Percentiles rank a stretch among this genome's conserved stretches.
These are phyloP conservation scores for Anoplopoma fimbria DNA, from an alignment of 2,113 vertebrate species.

Conservation along the genomic window DNA sequence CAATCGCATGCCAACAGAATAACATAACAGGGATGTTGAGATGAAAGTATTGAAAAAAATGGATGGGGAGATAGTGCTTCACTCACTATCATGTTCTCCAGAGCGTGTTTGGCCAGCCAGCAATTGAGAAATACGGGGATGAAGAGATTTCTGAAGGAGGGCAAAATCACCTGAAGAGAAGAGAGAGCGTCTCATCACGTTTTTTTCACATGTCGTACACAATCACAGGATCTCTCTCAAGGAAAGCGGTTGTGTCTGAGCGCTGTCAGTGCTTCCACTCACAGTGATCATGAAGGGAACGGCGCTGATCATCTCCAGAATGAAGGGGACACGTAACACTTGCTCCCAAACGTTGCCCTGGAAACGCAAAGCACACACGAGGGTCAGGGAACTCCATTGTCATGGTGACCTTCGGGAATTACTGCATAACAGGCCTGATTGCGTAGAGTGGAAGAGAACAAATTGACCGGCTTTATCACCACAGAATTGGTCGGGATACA, in stretches of 20 bases:
- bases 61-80: constrained; percentile 17
- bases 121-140: constrained; percentile 90
- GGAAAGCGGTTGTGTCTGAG: background rate
- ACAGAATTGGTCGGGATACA: constrained; percentile 11
- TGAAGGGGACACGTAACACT: constrained; percentile 86
- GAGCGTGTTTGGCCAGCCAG: constrained; percentile 88
- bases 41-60: constrained; percentile 28
- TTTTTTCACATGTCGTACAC: constrained; percentile 2
- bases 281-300: constrained; percentile 89
- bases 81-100: constrained; percentile 91
- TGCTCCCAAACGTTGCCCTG: constrained; percentile 91
- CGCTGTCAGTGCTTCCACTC: constrained; percentile 66
- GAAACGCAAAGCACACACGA: constrained; percentile 74
- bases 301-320: constrained; percentile 89
- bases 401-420: constrained; percentile 61
- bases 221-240: background rate
- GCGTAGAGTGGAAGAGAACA: constrained; percentile 13
- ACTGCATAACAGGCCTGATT: constrained; percentile 42
- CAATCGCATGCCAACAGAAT: constrained; percentile 38
- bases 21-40: constrained; percentile 33
- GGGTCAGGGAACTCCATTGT: constrained; percentile 69
- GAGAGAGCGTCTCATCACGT: constrained; percentile 14
- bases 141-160: constrained; percentile 86
- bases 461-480: constrained; percentile 29
- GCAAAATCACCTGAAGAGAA: constrained; percentile 84